Percentiles rank a stretch among this genome's conserved stretches.
phyloP scores from a whole-genome alignment of 2,888 invertebrate genomes.

The Oscheius sp. region DNA sequence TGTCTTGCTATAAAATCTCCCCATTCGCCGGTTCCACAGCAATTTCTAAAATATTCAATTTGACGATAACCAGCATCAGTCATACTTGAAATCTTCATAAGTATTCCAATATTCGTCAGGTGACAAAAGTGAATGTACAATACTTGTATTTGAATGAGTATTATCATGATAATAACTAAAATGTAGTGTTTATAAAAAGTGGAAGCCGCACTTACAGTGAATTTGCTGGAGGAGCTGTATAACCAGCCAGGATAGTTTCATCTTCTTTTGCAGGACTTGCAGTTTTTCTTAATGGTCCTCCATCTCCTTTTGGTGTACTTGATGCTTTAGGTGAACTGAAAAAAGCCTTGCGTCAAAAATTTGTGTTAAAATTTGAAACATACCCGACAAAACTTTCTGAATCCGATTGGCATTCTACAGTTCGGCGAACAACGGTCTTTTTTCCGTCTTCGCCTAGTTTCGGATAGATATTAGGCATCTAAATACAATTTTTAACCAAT shows the following conservation, averaged over 20 bases:
- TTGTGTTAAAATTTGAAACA: neutral
- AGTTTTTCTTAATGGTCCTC: neutral
- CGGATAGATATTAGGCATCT: slow-evolving; percentile 1
- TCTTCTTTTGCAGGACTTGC: neutral
- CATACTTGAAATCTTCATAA: slow-evolving; percentile 21
- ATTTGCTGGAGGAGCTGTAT: neutral
- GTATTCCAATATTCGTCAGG: slow-evolving; percentile 4
- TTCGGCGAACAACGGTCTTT: neutral
- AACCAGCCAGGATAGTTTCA: slow-evolving; percentile 14
- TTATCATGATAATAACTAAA: slow-evolving; percentile 1
- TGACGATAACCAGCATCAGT: neutral
- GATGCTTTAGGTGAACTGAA: slow-evolving; percentile 22
- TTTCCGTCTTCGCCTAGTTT: neutral
- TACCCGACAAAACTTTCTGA: slow-evolving; percentile 13
- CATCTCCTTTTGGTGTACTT: slow-evolving; percentile 4
- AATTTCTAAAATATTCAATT: slow-evolving; percentile 3
- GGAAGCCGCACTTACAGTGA: neutral
- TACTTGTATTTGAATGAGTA: slow-evolving; percentile 1
- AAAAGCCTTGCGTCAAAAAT: too few species aligned
- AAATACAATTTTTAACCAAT: neutral
- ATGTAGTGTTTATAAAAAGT: neutral
- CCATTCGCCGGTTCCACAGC: slow-evolving; percentile 17
- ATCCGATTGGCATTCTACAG: slow-evolving; percentile 12
- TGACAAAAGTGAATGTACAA: slow-evolving; percentile 8
- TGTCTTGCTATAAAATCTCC: neutral